Evolutionary conservation across 2,113 vertebrate genomes (phyloP), one percentile per base, ranked within the genome.

Genomic region (Henicopernis longicauda): DNA sequence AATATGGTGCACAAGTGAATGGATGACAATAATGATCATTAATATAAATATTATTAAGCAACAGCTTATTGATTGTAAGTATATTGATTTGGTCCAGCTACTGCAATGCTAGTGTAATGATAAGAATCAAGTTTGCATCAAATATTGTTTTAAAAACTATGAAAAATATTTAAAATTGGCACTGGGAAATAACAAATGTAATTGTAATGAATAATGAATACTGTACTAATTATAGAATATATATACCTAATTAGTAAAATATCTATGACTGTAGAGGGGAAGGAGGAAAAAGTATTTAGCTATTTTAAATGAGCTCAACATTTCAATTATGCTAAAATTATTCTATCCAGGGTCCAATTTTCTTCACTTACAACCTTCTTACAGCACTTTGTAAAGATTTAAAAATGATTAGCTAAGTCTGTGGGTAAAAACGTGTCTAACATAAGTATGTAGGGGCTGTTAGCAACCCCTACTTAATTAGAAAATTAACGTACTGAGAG

Each of bases 281-380:
- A 40, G 2, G 31, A 47, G 20, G 29, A 54, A 90, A 80, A 74
- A 9, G 1, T 38, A 50, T 47, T 73, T 40, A 92, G 47, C 18
- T 90, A 34, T 49, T 72, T 31, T 78, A 76, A 82, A 89, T 32
- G 61, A 90, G n/a, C 22, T 87, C n/a, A 92, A 49, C 25, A 34
- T 87, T 85, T 90, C 55, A 86, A 65, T 92, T 92, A 70, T 87
- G 71, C 38, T 82, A 67, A 91, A 94, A 91, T 91, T 72, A 54
- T 63, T 95, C 67, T 82, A 59, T 59, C 57, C 26, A 49, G 65
- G 34, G 54, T 65, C 49, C 59, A 79, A 81, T 94, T 97, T 95
- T 55, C 34, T 44, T 80, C 47, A 83, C 58, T 96, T 90, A 74
- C 4, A 92, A 34, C 5, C 72, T 70, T 82, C 54, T 92, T 73